Evolutionary conservation across 2,888 invertebrate genomes (phyloP), one percentile per base, ranked within the genome.

Genomic region (Sycophila texana): DNA sequence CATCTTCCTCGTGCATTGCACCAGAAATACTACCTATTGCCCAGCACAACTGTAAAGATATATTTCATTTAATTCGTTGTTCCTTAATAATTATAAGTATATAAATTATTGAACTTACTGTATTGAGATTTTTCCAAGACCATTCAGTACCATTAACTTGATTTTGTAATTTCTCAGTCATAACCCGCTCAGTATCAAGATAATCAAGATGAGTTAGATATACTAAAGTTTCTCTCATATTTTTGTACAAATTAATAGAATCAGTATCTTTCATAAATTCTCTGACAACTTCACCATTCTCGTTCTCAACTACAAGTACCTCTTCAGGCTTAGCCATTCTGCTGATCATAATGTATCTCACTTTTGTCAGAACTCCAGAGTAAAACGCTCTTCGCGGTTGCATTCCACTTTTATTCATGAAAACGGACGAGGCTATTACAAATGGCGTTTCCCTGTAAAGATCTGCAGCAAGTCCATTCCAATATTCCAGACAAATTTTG

Each of bases 231-330:
- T 99, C 99, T 83, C 99, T 94, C 99, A 99, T 99, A 90, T 98
- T 99, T 92, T 99, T 99, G 92, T 99, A 99, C 89, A 99, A 93
- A 92, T 98, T 99, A 86, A 99, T 99, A 55, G 99, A 97, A 92
- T 99, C 99, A 55, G 99, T 99, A 91, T 99, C 99, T 91, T 99
- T 99, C 98, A 99, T 99, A 90, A 99, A 99, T 91, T 99, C 99
- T 82, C 99, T 93, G 13, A 99, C 99, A 81, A 99, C 98, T 92
- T 99, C 99, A 58, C 99, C 99, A 91, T 99, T 99, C 90, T 99
- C 99, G 92, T 99, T 99, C 91, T 99, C 99, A 58, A 99, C 99
- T 65, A 99, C 98, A 81, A 99, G 93, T 53, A 99, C 99, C 92
- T 99, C 99, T 91, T 99, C 99, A 0, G 99, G 99, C 91, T 99